These are phyloP conservation scores for Venustoraphidia nigricollis DNA, from an alignment of 2,888 invertebrate species.

Conservation along the genomic window DNA sequence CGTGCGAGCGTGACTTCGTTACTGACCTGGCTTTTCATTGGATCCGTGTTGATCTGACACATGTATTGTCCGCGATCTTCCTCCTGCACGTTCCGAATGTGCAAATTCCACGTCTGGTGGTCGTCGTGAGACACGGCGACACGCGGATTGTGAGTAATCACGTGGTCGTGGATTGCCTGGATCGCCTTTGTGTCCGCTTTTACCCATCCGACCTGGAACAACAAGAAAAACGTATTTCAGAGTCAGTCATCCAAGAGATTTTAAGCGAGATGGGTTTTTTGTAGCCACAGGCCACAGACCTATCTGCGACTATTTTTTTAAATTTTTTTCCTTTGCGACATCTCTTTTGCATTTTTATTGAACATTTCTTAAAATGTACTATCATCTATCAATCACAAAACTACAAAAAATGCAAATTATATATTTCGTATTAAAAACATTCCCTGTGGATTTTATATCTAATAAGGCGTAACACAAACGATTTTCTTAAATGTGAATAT, in stretches of 20 bases:
- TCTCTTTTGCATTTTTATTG: too few relatives aligned
- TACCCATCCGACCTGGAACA: slow-evolving; percentile 75
- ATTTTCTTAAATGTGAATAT: too few relatives aligned
- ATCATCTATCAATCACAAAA: too few relatives aligned
- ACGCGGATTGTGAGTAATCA: slow-evolving; percentile 81
- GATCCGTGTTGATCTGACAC: slow-evolving; percentile 91
- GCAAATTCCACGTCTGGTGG: slow-evolving; percentile 78
- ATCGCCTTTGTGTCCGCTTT: slow-evolving; percentile 87
- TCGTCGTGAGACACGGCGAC: slow-evolving; percentile 75
- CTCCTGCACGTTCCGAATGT: slow-evolving; percentile 71
- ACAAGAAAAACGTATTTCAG: slow-evolving; percentile 11
- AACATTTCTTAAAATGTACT: too few relatives aligned
- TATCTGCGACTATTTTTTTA: too few relatives aligned
- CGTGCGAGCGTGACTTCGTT: not conserved
- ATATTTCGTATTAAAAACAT: too few relatives aligned
- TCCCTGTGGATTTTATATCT: too few relatives aligned
- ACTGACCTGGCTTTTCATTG: slow-evolving; percentile 83
- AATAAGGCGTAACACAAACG: too few relatives aligned
- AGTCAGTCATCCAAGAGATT: slow-evolving; percentile 12
- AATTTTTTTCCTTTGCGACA: too few relatives aligned
- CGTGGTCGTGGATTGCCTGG: slow-evolving; percentile 83
- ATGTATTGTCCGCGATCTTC: slow-evolving; percentile 83
- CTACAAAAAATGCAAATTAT: too few relatives aligned
- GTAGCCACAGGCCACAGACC: too few relatives aligned
- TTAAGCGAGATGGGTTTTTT: too few relatives aligned